Conservation (phyloP, 1,140 invertebrate species). For the Zaprionus davidi region DNA sequence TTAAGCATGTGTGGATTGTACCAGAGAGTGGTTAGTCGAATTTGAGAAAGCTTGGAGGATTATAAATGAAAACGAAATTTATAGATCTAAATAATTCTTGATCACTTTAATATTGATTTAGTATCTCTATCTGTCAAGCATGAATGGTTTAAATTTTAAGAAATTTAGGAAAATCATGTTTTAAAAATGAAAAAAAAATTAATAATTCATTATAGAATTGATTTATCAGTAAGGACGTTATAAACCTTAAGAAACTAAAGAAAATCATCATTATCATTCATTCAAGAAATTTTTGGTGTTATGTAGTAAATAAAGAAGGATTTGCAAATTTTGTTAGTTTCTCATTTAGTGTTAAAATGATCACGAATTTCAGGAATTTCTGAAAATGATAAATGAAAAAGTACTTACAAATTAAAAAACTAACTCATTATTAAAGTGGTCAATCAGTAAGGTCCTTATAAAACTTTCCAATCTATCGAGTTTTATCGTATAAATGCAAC, state of each 20-base stretch:
- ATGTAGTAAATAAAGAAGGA: too few relatives aligned
- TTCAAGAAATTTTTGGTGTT: too few relatives aligned
- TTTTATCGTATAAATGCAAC: conserved; percentile 31
- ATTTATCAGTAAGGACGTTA: too few relatives aligned
- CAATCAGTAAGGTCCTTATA: background rate
- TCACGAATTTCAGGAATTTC: too few relatives aligned
- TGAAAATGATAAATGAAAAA: background rate
- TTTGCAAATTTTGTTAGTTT: too few relatives aligned
- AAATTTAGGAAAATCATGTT: too few relatives aligned
- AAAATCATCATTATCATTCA: background rate
- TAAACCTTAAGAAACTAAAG: background rate
- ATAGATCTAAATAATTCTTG: background rate
- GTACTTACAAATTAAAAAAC: background rate
- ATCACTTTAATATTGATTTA: too few relatives aligned
- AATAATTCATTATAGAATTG: too few relatives aligned
- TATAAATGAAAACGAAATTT: background rate
- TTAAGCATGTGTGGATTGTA: background rate
- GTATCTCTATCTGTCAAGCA: too few relatives aligned
- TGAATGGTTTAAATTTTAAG: too few relatives aligned
- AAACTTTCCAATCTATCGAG: background rate
- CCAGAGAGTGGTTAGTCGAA: background rate
- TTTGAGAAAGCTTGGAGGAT: background rate
- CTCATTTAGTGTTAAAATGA: too few relatives aligned
- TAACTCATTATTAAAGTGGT: background rate
- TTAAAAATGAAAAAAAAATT: too few relatives aligned